Evolutionary conservation across 2,888 invertebrate species (phyloP).

Genomic region (Drosophila emarginata): DNA sequence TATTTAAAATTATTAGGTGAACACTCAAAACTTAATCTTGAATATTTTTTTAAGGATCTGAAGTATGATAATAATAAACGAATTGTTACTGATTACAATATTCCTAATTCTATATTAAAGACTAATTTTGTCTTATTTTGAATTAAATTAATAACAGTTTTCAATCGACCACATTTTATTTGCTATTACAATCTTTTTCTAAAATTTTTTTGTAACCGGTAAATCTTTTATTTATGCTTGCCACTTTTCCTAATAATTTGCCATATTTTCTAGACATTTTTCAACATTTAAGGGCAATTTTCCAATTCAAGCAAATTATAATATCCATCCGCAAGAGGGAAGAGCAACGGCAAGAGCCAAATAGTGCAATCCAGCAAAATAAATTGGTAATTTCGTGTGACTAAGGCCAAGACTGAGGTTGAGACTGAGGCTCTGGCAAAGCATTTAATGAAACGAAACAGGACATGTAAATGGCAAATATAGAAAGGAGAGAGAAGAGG

Average conservation of each 20-base stretch:
- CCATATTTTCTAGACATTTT: neutral
- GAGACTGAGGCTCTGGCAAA: conserved; percentile 27
- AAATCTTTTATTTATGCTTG: neutral
- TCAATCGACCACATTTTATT: no score
- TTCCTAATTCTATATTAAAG: no score
- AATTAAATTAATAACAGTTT: no score
- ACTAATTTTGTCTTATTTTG: no score
- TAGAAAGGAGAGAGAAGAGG: neutral
- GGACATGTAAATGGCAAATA: conserved; percentile 49
- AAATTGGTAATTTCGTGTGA: conserved; percentile 76
- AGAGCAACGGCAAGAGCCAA: conserved; percentile 39
- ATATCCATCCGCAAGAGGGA: conserved; percentile 8
- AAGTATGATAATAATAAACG: no score
- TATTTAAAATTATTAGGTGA: no score
- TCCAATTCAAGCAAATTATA: conserved; percentile 6
- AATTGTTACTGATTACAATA: no score
- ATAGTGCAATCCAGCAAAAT: conserved; percentile 68
- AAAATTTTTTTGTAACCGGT: neutral
- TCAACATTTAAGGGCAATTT: neutral
- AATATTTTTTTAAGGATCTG: no score
- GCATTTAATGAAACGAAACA: conserved; percentile 65
- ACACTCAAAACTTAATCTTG: no score
- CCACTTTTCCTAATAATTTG: neutral
- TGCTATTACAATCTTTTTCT: no score
- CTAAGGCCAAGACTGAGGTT: conserved; percentile 24